Base-by-base conservation (phyloP, 1,140 invertebrate species). In the Hypsibius dujardini region DNA sequence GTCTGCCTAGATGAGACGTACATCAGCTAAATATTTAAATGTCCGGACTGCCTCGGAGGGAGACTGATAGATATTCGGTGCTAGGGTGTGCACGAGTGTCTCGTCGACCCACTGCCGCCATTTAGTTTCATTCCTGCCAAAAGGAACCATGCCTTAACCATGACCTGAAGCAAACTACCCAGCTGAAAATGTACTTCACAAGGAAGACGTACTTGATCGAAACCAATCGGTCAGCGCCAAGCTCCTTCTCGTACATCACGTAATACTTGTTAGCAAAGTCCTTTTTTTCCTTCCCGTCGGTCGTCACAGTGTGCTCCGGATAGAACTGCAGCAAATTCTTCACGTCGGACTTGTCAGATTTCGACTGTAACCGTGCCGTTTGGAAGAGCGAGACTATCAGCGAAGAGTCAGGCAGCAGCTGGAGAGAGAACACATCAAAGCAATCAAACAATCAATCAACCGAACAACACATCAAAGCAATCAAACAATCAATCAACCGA, bases 31-130 rank as follows among this genome's bases (percentile, higher is more conserved):
- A 87, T 90, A 92, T 73, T 87, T 85, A 77, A 97, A 96, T 0
- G 92, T 87, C 78, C 92, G 85, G 40, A 92, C 78, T 0, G 95
- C 84, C 83, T 98, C 95, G 1, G 79, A 78, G 1, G 83, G 79
- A 0, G 89, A 92, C 72, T 92, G 84, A 77, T 99, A 99, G 70
- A 97, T 91, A 82, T 98, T 98, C 12, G 95, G 95, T 1, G 95
- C 97, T 59, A 99, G 82, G 0, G 87, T 86, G 78, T 97, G 93
- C 1, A 97, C 91, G 7, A 95, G 83, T 69, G 88, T 86, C 69
- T 86, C 84, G 79, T 99, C 95, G 0, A 87, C 87, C 95, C 95
- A 98, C 77, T 87, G 85, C 73, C 95, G 83, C 94, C 94, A 98
- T 77, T 92, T 87, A 70, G 90, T 84, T 81, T 98, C 95, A 74